Evolutionary conservation across 2,797 vertebrate genomes (phyloP), one percentile per base, ranked within the genome.

Genomic region (Tragopan temminckii): DNA sequence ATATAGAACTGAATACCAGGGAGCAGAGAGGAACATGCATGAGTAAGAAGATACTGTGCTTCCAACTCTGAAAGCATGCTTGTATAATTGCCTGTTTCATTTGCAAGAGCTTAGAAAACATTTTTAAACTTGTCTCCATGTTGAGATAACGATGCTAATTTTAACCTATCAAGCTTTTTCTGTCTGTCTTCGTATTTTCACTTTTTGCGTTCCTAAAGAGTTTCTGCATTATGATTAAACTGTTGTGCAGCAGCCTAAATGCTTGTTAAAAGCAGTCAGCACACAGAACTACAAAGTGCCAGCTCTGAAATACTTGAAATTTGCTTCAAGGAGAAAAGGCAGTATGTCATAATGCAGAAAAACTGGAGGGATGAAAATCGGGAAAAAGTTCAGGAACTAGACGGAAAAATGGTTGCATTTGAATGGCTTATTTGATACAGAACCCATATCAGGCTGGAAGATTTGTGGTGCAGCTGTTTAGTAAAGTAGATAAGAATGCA

Each of bases 241-340:
- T 84, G 59, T 89, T 53, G 64, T 77, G 83, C 74, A 79, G n/a
- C 76, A 79, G 43, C 83, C 80, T 79, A 62, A 68, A 46, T 59
- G n/a, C 48, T 72, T 64, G 61, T 77, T 76, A 74, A 86, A 87
- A 63, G 33, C 50, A 36, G n/a, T 72, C 58, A 74, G 46, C 71
- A 29, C n/a, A 15, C 46, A 69, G 21, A 77, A n/a, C n/a, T 66
- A 0, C 0, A 55, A 80, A 19, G 67, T 81, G 59, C 38, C 46
- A 57, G 24, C 55, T 81, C 67, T 74, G 78, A 74, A 55, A 27
- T 75, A n/a, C 1, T 69, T 79, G 67, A 11, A 79, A 38, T 59
- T 86, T 81, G 36, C 86, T 88, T 83, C 62, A 67, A 18, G 63
- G 35, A 69, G 66, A 52, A 79, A 79, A 72, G 36, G 42, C 94